Base-by-base conservation (phyloP, 2,888 invertebrate species). In the Brachyptera putata region DNA sequence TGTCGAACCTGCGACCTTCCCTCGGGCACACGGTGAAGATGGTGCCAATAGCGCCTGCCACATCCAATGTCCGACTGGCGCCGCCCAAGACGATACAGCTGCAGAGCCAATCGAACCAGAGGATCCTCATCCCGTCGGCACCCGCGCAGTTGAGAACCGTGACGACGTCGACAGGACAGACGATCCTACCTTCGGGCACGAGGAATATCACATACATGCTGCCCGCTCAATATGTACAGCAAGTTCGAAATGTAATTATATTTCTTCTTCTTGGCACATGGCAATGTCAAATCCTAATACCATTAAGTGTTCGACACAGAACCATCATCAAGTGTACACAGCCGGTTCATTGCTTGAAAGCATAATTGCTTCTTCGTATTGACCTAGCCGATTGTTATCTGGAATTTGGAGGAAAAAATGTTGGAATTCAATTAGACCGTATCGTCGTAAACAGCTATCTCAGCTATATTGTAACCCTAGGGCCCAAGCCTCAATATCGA, bases 181-280 rank as follows among this genome's bases (percentile, higher is more conserved):
- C 69, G 21, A 67, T 73, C 30, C 65, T 73, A 24, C 70, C 71
- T 30, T 66, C 68, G 14, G 69, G 68, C 16, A 66, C 76, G n/a
- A 73, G 77, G 1, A 79, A 78, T 65, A 34, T 53, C 36, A 34
- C 53, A 11, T 79, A 82, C 70, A 80, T 84, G 16, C 73, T 84
- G 9, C 83, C 83, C 24, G 79, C 83, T 3, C 80, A 80, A 62
- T 82, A 80, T 70, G 73, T 82, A 58, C 77, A 80, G 63, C 77
- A 78, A 65, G 69, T 71, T 14, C 24, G 59, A 11, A 48, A 24
- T 50, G 57, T 62, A 41, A 55, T 34, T 50, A 30, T n/a, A n/a
- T n/a, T n/a, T n/a, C n/a, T n/a, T n/a, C n/a, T n/a, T n/a, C n/a
- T n/a, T n/a, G n/a, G n/a, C n/a, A n/a, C n/a, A n/a, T n/a, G n/a